These are phyloP conservation scores for Drosophila ustulata DNA, from an alignment of 2,888 invertebrate species.

Conservation along the genomic window DNA sequence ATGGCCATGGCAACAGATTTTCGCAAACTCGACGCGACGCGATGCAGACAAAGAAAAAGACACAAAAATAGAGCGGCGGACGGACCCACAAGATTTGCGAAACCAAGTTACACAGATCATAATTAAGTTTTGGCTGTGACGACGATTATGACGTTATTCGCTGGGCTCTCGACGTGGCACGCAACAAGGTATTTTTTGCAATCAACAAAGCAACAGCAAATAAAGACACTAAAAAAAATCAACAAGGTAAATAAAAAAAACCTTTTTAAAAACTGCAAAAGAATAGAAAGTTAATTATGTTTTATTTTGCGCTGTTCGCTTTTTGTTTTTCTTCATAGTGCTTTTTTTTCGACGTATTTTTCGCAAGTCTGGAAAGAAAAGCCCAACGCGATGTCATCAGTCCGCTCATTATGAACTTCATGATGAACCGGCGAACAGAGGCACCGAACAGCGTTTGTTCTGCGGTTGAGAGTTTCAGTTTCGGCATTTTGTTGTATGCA, in stretches of 20 bases:
- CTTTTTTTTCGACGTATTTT: slow-evolving; percentile 39
- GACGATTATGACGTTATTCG: slow-evolving; percentile 38
- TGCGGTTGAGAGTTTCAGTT: slow-evolving; percentile 52
- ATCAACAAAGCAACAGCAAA: slow-evolving; percentile 18
- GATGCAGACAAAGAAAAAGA: slow-evolving; percentile 34
- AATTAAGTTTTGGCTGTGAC: slow-evolving; percentile 31
- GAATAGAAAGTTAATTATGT: slow-evolving; percentile 80
- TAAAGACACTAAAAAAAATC: slow-evolving; percentile 13
- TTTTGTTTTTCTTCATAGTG: slow-evolving; percentile 16
- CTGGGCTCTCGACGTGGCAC: slow-evolving; percentile 40
- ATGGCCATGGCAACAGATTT: slow-evolving; percentile 65
- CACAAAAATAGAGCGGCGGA: slow-evolving; percentile 41
- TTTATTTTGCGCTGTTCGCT: slow-evolving; percentile 47
- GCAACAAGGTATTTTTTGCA: slow-evolving; percentile 44
- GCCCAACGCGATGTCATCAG: slow-evolving; percentile 64
- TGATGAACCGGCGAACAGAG: slow-evolving; percentile 32
- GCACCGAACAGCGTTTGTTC: slow-evolving; percentile 48
- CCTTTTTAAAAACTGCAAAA: slow-evolving; percentile 36
- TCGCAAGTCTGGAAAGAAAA: slow-evolving; percentile 62
- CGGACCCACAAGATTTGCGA: slow-evolving; percentile 57
- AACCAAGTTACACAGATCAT: slow-evolving; percentile 50
- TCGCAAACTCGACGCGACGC: slow-evolving; percentile 60
- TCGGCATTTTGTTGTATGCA: slow-evolving; percentile 58
- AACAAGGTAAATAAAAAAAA: slow-evolving; percentile 16
- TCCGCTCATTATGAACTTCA: slow-evolving; percentile 31